Percentiles rank a stretch among this genome's conserved stretches.
These are phyloP conservation scores for Theonella swinhoei DNA, from an alignment of 37 sponge, comb jelly and placozoan species.

Conservation along the genomic window DNA sequence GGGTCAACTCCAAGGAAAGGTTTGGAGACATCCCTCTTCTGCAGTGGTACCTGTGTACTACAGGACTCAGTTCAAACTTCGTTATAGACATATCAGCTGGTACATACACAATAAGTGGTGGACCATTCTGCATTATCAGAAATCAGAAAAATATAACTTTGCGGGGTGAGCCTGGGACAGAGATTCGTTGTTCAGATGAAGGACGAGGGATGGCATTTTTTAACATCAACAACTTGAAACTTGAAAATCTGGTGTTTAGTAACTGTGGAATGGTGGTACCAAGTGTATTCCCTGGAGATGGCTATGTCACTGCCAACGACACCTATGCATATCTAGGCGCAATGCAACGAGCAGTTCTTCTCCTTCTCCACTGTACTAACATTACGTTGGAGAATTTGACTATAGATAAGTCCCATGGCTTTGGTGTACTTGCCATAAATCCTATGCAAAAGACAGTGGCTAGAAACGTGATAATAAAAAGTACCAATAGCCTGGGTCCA, in stretches of 20 bases:
- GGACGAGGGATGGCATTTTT: constrained; percentile 27
- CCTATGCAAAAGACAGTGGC: neutral
- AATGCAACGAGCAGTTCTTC: constrained; percentile 12
- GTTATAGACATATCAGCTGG: constrained; percentile 1
- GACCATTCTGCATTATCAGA: constrained; percentile 1
- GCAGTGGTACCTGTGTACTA: too few species aligned
- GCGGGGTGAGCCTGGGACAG: too few species aligned
- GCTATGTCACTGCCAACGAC: too few species aligned
- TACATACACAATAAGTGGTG: neutral
- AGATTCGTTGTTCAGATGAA: too few species aligned
- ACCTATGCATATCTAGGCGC: constrained; percentile 7
- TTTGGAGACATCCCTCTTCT: too few species aligned
- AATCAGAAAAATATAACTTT: constrained; percentile 25
- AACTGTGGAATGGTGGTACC: constrained; percentile 25
- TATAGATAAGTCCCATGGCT: neutral
- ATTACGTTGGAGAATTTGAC: constrained; percentile 6
- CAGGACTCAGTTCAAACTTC: constrained; percentile 19
- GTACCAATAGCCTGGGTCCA: neutral
- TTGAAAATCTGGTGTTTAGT: constrained; percentile 1
- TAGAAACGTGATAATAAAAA: neutral
- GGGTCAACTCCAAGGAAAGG: too few species aligned
- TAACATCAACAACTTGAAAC: constrained; percentile 17
- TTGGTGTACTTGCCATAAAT: constrained; percentile 23
- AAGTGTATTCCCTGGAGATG: neutral
- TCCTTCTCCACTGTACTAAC: constrained; percentile 3